Evolutionary conservation across 2,888 invertebrate species (phyloP).

Genomic region (Nemurella pictetii): DNA sequence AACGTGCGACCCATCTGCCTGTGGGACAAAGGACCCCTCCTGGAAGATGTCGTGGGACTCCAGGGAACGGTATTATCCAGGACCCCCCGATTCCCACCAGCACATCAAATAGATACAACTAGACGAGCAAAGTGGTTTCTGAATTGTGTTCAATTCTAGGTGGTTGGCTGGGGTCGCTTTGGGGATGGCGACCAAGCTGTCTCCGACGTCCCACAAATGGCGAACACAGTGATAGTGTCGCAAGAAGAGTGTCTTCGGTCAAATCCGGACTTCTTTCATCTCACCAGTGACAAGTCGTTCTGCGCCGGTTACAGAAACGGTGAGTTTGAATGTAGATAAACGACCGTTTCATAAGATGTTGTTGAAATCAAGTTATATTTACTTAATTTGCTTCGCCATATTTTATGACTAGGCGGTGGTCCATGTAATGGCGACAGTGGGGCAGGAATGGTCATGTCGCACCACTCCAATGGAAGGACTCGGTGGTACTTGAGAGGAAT

Average conservation of each 20-base stretch:
- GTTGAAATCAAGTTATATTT: not conserved
- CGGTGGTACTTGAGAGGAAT: slow-evolving; percentile 47
- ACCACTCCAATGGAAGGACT: slow-evolving; percentile 38
- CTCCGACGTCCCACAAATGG: slow-evolving; percentile 40
- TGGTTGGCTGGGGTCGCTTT: slow-evolving; percentile 44
- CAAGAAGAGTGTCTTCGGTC: slow-evolving; percentile 45
- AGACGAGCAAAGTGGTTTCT: no score
- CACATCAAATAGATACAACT: no score
- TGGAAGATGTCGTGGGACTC: slow-evolving; percentile 40
- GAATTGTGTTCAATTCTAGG: slow-evolving; percentile 40
- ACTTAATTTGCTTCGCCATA: not conserved
- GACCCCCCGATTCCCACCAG: not conserved
- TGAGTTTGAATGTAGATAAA: no score
- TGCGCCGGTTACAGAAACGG: slow-evolving; percentile 45
- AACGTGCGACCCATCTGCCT: slow-evolving; percentile 10
- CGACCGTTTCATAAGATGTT: no score
- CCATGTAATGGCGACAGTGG: slow-evolving; percentile 49
- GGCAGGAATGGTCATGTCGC: slow-evolving; percentile 44
- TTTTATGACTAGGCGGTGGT: slow-evolving; percentile 38
- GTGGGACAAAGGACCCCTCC: slow-evolving; percentile 8
- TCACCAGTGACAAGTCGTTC: slow-evolving; percentile 43
- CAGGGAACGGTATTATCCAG: slow-evolving; percentile 35
- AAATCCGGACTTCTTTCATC: slow-evolving; percentile 41
- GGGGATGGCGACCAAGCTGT: slow-evolving; percentile 29
- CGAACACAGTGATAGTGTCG: slow-evolving; percentile 42